These are phyloP conservation scores for Orientallactaga bullata DNA, from an alignment of 2,113 vertebrate genomes.

Conservation along the genomic window DNA sequence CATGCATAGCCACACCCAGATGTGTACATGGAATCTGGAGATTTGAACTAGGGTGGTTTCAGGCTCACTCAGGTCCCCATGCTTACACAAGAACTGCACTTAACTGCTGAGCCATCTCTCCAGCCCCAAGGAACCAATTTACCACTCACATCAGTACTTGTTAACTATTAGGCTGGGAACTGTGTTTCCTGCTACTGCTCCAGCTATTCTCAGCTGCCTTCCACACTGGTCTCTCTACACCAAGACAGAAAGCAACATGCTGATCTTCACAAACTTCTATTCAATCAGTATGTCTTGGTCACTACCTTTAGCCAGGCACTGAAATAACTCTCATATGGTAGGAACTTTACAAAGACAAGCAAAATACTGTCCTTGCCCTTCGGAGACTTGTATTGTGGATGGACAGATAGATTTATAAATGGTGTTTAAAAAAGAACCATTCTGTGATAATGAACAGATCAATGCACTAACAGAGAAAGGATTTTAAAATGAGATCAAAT, in stretches of 20 bases:
- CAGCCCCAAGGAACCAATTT: background rate
- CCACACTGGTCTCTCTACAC: background rate
- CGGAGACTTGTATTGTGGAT: background rate
- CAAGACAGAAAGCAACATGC: background rate
- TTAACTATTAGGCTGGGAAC: background rate
- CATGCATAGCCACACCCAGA: too few species aligned
- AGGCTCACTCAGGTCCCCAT: too few species aligned
- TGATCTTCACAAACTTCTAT: conserved; percentile 7
- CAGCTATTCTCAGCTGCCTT: background rate
- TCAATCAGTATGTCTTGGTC: background rate
- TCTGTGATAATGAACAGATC: background rate
- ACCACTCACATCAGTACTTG: background rate
- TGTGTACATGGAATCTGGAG: too few species aligned
- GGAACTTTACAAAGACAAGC: conserved; percentile 19
- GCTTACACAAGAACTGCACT: too few species aligned
- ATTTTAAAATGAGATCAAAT: conserved; percentile 14
- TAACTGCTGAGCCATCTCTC: too few species aligned
- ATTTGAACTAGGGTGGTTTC: too few species aligned
- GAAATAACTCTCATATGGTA: background rate
- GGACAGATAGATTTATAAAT: background rate
- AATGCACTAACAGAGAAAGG: background rate
- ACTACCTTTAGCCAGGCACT: background rate
- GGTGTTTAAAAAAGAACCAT: conserved; percentile 25
- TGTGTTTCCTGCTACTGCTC: background rate
- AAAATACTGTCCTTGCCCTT: background rate